Evolutionary conservation across 2,888 invertebrate genomes (phyloP).

Genomic region (Eilema depressum): DNA sequence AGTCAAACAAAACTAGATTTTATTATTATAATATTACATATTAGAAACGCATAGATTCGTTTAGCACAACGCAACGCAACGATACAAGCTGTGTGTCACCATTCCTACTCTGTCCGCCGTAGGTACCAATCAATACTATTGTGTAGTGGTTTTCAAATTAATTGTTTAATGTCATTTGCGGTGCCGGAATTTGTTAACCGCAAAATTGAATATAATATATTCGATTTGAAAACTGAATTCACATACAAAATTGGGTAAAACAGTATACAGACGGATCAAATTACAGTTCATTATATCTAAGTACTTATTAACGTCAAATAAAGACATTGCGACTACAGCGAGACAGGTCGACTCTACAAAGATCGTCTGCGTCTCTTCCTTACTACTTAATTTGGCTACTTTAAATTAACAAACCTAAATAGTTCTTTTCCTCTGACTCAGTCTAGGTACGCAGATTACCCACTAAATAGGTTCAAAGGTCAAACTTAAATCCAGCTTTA

Average conservation of each 20-base stretch:
- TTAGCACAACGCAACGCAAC: too few species aligned
- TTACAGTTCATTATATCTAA: not conserved
- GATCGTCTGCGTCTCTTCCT: slow-evolving; percentile 52
- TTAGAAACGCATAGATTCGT: too few species aligned
- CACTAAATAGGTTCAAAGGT: slow-evolving; percentile 65
- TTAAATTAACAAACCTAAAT: slow-evolving; percentile 73
- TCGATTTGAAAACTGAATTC: not conserved
- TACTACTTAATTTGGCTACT: slow-evolving; percentile 65
- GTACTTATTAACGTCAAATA: not conserved
- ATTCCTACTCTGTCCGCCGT: too few species aligned
- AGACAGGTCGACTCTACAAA: slow-evolving; percentile 32
- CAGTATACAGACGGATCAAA: too few species aligned
- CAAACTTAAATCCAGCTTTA: slow-evolving; percentile 71
- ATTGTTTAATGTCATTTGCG: not conserved
- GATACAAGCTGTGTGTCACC: too few species aligned
- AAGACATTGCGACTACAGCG: slow-evolving; percentile 20
- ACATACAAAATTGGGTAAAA: too few species aligned
- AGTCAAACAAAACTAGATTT: too few species aligned
- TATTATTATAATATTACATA: too few species aligned
- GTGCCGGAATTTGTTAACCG: not conserved
- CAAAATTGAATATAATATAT: not conserved
- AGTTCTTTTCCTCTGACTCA: slow-evolving; percentile 79
- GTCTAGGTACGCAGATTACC: slow-evolving; percentile 60
- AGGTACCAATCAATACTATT: too few species aligned
- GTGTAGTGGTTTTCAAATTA: not conserved